These are phyloP conservation scores for Astyanax mexicanus DNA, from an alignment of 2,797 vertebrate species.

Conservation along the genomic window DNA sequence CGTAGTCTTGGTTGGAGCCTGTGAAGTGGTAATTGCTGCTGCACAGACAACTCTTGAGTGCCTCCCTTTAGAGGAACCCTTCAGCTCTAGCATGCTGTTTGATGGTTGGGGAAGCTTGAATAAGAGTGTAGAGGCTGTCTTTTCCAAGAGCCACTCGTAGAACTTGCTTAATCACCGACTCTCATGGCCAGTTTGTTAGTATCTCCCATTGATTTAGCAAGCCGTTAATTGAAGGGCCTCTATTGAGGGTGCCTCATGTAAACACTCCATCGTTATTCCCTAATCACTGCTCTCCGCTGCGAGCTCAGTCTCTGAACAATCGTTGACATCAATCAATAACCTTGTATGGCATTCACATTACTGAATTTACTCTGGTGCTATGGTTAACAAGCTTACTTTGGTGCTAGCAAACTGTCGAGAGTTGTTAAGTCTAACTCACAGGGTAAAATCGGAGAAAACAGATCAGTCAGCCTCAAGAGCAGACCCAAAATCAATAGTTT, in stretches of 20 bases:
- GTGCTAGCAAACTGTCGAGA: too few relatives aligned
- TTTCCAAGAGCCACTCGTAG: conserved; percentile 31
- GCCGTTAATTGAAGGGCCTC: conserved; percentile 58
- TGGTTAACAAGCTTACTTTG: background rate
- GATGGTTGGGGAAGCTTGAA: conserved; percentile 19
- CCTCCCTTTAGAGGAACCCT: conserved; percentile 1
- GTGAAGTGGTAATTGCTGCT: background rate
- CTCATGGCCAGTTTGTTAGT: conserved; percentile 35
- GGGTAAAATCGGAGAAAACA: too few relatives aligned
- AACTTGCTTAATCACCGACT: conserved; percentile 44
- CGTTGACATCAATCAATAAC: conserved; percentile 24
- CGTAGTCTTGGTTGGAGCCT: background rate
- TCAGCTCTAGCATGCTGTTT: background rate
- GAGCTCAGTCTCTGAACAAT: conserved; percentile 30
- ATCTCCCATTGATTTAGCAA: conserved; percentile 47
- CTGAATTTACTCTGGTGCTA: background rate
- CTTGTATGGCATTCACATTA: background rate
- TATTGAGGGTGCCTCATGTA: conserved; percentile 39
- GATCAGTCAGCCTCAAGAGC: too few relatives aligned
- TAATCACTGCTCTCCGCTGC: conserved; percentile 46
- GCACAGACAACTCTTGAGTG: background rate
- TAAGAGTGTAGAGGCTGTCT: conserved; percentile 14
- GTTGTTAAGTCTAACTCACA: too few relatives aligned
- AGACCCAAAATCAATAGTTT: too few relatives aligned
- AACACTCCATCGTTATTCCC: conserved; percentile 49